phyloP scores from a whole-genome alignment of 1,140 invertebrate species.

The Lasioglossum baleicum region DNA sequence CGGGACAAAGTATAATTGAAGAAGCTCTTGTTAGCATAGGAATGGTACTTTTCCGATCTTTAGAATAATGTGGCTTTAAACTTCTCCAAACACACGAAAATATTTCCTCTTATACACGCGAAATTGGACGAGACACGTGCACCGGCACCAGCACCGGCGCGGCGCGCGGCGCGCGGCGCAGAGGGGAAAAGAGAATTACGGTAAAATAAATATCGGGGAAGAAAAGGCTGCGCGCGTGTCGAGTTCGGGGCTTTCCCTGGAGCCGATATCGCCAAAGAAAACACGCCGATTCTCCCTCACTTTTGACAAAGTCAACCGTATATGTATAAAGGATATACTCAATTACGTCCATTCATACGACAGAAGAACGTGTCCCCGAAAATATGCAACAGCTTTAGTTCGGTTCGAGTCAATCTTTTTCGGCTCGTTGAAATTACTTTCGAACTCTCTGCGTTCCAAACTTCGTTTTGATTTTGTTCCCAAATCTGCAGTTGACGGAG shows the following conservation, averaged over 20 bases:
- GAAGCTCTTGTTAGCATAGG: constrained; percentile 61
- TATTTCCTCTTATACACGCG: constrained; percentile 27
- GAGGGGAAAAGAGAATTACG: constrained; percentile 42
- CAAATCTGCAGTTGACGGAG: too few species aligned
- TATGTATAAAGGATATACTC: constrained; percentile 22
- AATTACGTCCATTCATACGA: constrained; percentile 22
- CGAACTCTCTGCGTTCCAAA: too few species aligned
- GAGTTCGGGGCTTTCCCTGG: background rate
- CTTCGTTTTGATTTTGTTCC: too few species aligned
- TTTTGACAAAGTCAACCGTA: constrained; percentile 24
- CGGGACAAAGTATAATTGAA: constrained; percentile 58
- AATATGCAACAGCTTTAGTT: too few species aligned
- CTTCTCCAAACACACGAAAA: constrained; percentile 44
- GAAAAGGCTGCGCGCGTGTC: constrained; percentile 39
- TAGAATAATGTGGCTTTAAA: constrained; percentile 55
- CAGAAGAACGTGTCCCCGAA: background rate
- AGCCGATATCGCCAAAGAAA: constrained; percentile 44
- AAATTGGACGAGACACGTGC: constrained; percentile 46
- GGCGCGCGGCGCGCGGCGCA: too few species aligned
- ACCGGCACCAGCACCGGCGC: too few species aligned
- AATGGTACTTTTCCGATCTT: constrained; percentile 59
- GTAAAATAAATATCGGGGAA: constrained; percentile 55
- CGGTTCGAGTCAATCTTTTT: too few species aligned
- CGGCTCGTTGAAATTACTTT: too few species aligned
- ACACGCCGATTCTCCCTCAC: constrained; percentile 26